Percentiles rank a stretch among this genome's conserved stretches.
These are phyloP conservation scores for Sympetrum striolatum DNA, from an alignment of 2,888 invertebrate genomes.

Conservation along the genomic window DNA sequence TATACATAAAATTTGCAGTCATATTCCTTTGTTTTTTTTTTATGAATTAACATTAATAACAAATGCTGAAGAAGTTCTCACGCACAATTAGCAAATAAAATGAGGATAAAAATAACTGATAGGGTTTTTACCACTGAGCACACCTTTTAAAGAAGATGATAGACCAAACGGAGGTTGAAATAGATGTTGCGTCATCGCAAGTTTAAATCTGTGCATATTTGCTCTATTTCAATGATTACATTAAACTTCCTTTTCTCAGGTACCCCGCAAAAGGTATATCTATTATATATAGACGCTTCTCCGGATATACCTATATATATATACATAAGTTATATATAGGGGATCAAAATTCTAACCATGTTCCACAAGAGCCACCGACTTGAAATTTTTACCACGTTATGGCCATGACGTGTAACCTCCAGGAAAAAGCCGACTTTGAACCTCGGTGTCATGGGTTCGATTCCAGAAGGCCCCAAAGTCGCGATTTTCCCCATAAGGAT, in stretches of 20 bases:
- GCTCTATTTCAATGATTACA: background rate
- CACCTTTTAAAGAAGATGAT: background rate
- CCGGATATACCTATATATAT: too few relatives aligned
- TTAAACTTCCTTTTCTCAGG: slow-evolving; percentile 21
- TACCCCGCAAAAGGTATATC: slow-evolving; percentile 29
- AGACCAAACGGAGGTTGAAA: background rate
- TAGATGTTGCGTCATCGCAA: background rate
- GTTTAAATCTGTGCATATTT: background rate
- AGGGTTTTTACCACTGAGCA: background rate
- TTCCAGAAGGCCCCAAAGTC: too few relatives aligned
- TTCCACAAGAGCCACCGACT: too few relatives aligned
- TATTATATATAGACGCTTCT: too few relatives aligned
- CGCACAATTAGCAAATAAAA: background rate
- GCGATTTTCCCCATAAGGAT: too few relatives aligned
- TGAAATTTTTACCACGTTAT: too few relatives aligned
- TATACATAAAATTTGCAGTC: slow-evolving; percentile 26
- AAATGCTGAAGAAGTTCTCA: background rate
- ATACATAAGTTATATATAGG: too few relatives aligned
- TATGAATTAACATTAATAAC: slow-evolving; percentile 9
- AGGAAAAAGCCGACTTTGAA: too few relatives aligned
- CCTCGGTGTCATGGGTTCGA: too few relatives aligned
- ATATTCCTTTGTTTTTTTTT: slow-evolving; percentile 15
- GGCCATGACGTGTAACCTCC: too few relatives aligned
- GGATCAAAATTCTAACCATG: too few relatives aligned
- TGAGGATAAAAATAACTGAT: background rate